These are phyloP conservation scores for Portunus trituberculatus DNA, from an alignment of 1,140 invertebrate species.

Conservation along the genomic window DNA sequence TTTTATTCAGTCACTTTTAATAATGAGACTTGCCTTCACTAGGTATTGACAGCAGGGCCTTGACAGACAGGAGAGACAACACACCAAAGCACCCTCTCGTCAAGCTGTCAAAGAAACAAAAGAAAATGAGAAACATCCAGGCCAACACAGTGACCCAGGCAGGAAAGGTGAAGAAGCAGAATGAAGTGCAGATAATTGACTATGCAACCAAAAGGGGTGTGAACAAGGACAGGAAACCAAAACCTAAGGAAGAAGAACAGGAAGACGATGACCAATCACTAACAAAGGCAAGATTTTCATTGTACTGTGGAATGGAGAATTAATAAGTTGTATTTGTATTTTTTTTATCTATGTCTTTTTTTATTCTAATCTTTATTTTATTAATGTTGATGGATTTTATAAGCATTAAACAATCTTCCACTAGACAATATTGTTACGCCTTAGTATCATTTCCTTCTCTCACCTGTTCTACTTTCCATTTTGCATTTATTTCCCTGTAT, in stretches of 20 bases:
- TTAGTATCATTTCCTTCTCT: too few species aligned
- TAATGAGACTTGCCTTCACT: not conserved
- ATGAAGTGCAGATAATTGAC: constrained; percentile 38
- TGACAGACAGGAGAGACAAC: not conserved
- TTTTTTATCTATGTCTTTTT: too few species aligned
- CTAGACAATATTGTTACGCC: too few species aligned
- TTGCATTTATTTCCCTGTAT: not conserved
- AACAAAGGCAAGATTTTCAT: too few species aligned
- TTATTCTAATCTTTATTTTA: too few species aligned
- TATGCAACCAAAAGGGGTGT: constrained; percentile 56
- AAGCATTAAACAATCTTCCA: too few species aligned
- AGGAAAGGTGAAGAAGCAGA: constrained; percentile 5
- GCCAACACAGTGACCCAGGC: constrained; percentile 26
- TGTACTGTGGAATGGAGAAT: too few species aligned
- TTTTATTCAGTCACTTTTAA: too few species aligned
- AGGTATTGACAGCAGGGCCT: constrained; percentile 37
- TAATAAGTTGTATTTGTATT: too few species aligned
- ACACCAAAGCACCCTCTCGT: not conserved
- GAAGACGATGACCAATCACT: not conserved
- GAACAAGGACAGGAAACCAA: not conserved
- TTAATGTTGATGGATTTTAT: too few species aligned
- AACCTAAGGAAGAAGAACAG: not conserved
- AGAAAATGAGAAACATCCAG: not conserved
- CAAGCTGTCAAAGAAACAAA: not conserved
- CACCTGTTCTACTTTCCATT: not conserved